Evolutionary conservation across 2,888 invertebrate genomes (phyloP), one percentile per base, ranked within the genome.

Genomic region (Leucophenga montana): DNA sequence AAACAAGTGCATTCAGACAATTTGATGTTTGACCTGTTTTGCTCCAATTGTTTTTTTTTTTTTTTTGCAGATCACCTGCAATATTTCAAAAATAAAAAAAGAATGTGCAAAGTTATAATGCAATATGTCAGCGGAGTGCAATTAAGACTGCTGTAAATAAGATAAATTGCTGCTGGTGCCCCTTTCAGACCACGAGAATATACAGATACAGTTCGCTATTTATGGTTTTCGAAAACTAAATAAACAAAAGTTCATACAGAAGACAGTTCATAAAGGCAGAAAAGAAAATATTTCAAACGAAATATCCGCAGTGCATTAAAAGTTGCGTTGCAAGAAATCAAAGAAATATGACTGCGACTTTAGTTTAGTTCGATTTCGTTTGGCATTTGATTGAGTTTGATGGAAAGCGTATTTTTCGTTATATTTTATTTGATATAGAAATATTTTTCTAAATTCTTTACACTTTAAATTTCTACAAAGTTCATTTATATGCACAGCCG

Each of bases 31-130:
- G 85, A 83, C 84, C 85, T 72, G 70, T 39, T 39, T 39, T 39
- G 8, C 8, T 39, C 33, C n/a, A n/a, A n/a, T n/a, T n/a, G n/a
- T 33, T 33, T 33, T 33, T 3, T 8, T 33, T 33, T 5, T 33
- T 33, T 33, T 33, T n/a, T n/a, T n/a, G n/a, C 27, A 80, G 79
- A 85, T 82, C 78, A 84, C 84, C 85, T 85, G 85, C 76, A 66
- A 75, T 75, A 79, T 57, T 69, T 70, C 71, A 69, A 62, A 22
- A 39, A n/a, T n/a, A n/a, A n/a, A n/a, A 9, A 20, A 33, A 18
- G 3, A 2, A 16, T 44, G 66, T n/a, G 9, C 46, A 14, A 31
- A 16, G 27, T 50, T 27, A 27, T 27, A 39, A 66, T 71, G 69
- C 1, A 50, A 18, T 50, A 6, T n/a, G 18, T 6, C 13, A 3